Evolutionary conservation across 2,797 vertebrate species (phyloP).

Genomic region (Oreochromis grahami): DNA sequence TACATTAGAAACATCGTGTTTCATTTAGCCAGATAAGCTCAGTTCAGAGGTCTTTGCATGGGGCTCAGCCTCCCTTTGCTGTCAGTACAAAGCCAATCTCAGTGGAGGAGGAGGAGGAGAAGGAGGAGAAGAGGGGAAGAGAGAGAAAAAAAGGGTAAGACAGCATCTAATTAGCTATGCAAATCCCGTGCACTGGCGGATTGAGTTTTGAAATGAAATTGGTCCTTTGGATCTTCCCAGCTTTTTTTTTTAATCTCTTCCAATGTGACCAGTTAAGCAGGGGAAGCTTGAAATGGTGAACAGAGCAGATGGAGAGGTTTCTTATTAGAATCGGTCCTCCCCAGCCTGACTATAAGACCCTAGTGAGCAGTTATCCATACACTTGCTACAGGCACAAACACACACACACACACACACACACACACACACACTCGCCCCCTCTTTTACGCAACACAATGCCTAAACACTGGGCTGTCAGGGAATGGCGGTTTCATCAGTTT

Average conservation of each 20-base stretch:
- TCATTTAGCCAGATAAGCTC: slow-evolving; percentile 74
- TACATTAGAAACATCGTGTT: slow-evolving; percentile 66
- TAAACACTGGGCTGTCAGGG: slow-evolving; percentile 35
- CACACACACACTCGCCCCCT: neutral
- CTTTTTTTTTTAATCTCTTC: slow-evolving; percentile 54
- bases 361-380: slow-evolving; percentile 49
- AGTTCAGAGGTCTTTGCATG: slow-evolving; percentile 65
- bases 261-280: slow-evolving; percentile 54
- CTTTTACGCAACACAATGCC: neutral
- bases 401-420: slow-evolving; percentile 1
- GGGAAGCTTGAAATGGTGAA: slow-evolving; percentile 50
- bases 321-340: slow-evolving; percentile 45
- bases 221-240: slow-evolving; percentile 69
- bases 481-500: slow-evolving; percentile 52
- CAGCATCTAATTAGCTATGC: slow-evolving; percentile 77
- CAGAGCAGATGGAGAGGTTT: slow-evolving; percentile 59
- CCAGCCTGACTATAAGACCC: slow-evolving; percentile 26
- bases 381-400: slow-evolving; percentile 7
- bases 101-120: slow-evolving; percentile 26
- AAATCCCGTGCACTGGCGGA: slow-evolving; percentile 71
- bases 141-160: slow-evolving; percentile 8
- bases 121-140: neutral
- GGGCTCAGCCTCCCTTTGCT: slow-evolving; percentile 67
- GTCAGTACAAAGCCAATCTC: slow-evolving; percentile 74
- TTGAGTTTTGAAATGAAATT: slow-evolving; percentile 75